A percentile compares a stretch with the other conserved stretches of the same genome.
These are phyloP conservation scores for Eupithecia dodoneata DNA, from an alignment of 2,888 invertebrate genomes.

Conservation along the genomic window DNA sequence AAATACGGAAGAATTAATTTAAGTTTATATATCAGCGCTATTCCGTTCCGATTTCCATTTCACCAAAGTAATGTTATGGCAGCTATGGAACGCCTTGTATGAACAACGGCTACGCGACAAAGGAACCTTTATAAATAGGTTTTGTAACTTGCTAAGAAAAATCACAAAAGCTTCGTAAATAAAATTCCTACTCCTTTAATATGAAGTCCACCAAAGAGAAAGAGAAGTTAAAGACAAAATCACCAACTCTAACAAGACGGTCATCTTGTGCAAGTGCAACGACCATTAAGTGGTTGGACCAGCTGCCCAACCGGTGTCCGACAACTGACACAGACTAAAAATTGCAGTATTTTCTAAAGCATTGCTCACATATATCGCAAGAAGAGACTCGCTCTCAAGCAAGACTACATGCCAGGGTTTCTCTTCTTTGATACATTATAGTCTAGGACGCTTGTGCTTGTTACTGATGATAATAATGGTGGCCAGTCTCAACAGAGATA, in stretches of 20 bases:
- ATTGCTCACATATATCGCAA: no score
- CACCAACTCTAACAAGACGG: slow-evolving; percentile 91
- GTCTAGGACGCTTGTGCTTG: not conserved
- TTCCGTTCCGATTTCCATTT: slow-evolving; percentile 52
- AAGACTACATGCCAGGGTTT: no score
- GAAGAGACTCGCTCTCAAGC: no score
- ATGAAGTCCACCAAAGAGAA: slow-evolving; percentile 98
- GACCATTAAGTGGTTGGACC: slow-evolving; percentile 95
- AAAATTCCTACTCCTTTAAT: slow-evolving; percentile 92
- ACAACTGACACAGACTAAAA: no score
- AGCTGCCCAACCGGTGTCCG: slow-evolving; percentile 87
- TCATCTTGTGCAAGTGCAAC: slow-evolving; percentile 93
- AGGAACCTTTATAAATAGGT: not conserved
- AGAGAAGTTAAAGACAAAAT: slow-evolving; percentile 97
- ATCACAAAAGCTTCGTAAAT: not conserved
- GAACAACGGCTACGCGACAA: not conserved
- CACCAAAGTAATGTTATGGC: slow-evolving; percentile 11
- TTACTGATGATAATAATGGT: not conserved
- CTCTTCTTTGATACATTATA: no score
- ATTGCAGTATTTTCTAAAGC: no score
- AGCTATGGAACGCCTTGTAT: slow-evolving; percentile 3
- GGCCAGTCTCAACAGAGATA: no score
- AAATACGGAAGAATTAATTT: slow-evolving; percentile 63
- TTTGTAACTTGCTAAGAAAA: not conserved
- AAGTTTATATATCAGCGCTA: slow-evolving; percentile 57